Evolutionary conservation across 2,113 vertebrate genomes (phyloP).

Genomic region (Labrus mixtus): DNA sequence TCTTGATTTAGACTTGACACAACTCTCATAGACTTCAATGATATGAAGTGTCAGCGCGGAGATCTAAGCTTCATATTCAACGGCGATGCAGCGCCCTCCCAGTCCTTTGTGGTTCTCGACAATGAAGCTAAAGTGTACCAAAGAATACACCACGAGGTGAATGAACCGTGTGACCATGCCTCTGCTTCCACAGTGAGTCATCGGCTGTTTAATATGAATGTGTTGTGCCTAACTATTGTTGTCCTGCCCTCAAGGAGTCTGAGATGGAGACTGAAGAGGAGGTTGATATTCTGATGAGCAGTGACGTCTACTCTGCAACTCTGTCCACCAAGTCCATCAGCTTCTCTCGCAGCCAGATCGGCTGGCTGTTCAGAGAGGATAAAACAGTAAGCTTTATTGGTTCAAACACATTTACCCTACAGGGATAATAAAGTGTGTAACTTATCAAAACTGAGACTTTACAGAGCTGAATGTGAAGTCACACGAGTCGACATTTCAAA

Average conservation of each 20-base stretch:
- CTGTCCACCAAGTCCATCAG: slow-evolving; percentile 98
- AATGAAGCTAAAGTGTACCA: slow-evolving; percentile 99
- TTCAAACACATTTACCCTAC: too few species aligned
- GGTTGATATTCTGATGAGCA: slow-evolving; percentile 99
- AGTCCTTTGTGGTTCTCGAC: slow-evolving; percentile 98
- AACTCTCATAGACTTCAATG: slow-evolving; percentile 98
- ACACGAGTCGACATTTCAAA: too few species aligned
- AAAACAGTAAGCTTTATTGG: slow-evolving; percentile 88
- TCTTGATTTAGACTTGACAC: slow-evolving; percentile 92
- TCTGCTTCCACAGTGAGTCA: not conserved
- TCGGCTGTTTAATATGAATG: slow-evolving; percentile 1
- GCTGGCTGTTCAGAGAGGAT: slow-evolving; percentile 98
- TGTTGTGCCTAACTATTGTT: not conserved
- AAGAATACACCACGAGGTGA: slow-evolving; percentile 97
- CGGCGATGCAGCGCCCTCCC: slow-evolving; percentile 91
- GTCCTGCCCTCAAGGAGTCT: slow-evolving; percentile 87
- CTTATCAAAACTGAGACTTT: too few species aligned
- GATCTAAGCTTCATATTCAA: slow-evolving; percentile 99
- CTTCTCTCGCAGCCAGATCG: slow-evolving; percentile 96
- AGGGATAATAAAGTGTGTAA: too few species aligned
- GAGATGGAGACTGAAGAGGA: slow-evolving; percentile 99
- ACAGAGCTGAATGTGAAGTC: too few species aligned
- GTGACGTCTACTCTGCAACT: slow-evolving; percentile 97
- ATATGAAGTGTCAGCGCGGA: slow-evolving; percentile 99
- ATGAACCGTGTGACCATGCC: not conserved